Evolutionary conservation across 2,113 vertebrate genomes (phyloP).

Genomic region (Nibea albiflora): DNA sequence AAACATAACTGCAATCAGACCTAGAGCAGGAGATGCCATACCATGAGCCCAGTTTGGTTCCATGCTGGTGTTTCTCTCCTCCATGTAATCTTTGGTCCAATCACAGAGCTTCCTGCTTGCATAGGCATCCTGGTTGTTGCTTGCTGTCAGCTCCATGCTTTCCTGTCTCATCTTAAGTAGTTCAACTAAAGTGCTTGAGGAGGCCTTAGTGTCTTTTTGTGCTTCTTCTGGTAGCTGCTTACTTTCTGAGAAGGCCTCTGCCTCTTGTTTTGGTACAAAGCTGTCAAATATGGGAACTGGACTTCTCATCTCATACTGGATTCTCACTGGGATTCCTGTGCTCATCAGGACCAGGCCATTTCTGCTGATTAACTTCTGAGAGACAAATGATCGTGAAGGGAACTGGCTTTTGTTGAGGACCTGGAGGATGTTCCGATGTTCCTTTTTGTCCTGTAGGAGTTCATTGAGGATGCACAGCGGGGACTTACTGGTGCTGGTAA

Average conservation of each 20-base stretch:
- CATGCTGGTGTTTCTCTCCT: conserved; percentile 80
- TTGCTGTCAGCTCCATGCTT: conserved; percentile 84
- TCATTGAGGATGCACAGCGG: conserved; percentile 92
- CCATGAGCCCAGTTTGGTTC: conserved; percentile 89
- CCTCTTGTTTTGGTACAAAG: conserved; percentile 77
- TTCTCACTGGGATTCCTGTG: conserved; percentile 88
- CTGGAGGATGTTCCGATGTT: conserved; percentile 89
- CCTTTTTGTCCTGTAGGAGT: conserved; percentile 92
- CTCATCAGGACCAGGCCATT: conserved; percentile 87
- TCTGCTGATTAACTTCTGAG: conserved; percentile 87
- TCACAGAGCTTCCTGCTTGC: conserved; percentile 88
- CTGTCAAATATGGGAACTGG: conserved; percentile 78
- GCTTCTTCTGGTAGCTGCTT: conserved; percentile 83
- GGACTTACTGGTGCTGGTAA: conserved; percentile 89
- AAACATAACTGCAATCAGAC: not conserved
- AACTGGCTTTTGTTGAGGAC: conserved; percentile 72
- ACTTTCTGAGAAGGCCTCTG: conserved; percentile 70
- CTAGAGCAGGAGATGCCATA: conserved; percentile 75
- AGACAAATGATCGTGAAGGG: conserved; percentile 87
- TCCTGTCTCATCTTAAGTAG: conserved; percentile 90
- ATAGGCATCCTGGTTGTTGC: conserved; percentile 80
- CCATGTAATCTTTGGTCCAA: conserved; percentile 84
- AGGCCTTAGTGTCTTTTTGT: conserved; percentile 78
- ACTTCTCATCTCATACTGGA: conserved; percentile 84
- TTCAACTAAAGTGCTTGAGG: conserved; percentile 90